Base-by-base conservation (phyloP, 2,888 invertebrate genomes). In the Leptarthrus brevirostris region DNA sequence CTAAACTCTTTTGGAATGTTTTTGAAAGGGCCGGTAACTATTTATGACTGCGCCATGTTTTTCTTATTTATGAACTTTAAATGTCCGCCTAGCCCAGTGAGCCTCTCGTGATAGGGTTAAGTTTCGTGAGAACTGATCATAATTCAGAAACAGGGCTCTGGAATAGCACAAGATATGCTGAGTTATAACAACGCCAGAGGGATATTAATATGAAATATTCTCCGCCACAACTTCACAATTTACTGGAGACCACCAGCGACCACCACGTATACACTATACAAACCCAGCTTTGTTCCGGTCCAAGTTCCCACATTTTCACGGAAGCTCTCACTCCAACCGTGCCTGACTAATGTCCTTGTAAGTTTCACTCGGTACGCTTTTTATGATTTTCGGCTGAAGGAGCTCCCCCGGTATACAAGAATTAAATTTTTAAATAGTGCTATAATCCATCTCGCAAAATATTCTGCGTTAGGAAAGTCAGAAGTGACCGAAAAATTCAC, bases 91-190 rank as follows among this genome's bases (percentile, higher is more conserved):
- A 49, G 69, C 52, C 69, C 69, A 52, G 49, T 49, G 49, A 49
- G 52, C 69, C 54, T 75, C 69, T 73, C 75, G 71, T 74, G 75
- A 75, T 75, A 74, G 75, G 75, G 75, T 75, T 75, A 75, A 75
- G 72, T 73, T 75, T 71, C 75, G 75, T 75, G 75, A 64, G 73
- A 72, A 75, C 66, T 71, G 74, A 16, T 64, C 61, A 74, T 75
- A 75, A 74, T 47, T 75, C 73, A 71, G 52, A 52, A 14, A 69
- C 52, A 12, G 69, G 52, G 49, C 24, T 24, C 69, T 16, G 52
- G 52, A 34, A 30, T 30, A 52, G 69, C 44, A 20, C 64, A 64
- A 53, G 58, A 66, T 70, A 73, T 75, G 74, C 58, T 74, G 73
- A 75, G 72, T 75, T 74, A 74, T 71, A 74, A 74, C 75, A 75